Base-by-base conservation (phyloP, 37 sponge, comb jelly and placozoan species). In the Hexactinellida sp. region DNA sequence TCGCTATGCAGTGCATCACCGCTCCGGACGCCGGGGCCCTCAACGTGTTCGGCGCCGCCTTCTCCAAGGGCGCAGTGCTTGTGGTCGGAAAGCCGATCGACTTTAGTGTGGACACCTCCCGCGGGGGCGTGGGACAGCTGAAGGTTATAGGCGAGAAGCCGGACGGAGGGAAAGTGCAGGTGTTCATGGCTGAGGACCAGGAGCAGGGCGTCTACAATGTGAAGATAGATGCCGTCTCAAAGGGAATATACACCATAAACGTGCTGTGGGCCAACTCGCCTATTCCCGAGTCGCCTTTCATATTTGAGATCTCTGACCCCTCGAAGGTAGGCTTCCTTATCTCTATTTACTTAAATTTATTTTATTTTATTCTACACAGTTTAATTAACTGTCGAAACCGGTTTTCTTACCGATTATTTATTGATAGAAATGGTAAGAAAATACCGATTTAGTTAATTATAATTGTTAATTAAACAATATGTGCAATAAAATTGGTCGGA, bases 21-120 rank as follows among this genome's bases (percentile, higher is more conserved):
- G 89, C 87, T 21, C 90, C 96, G 0, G 90, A 89, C 84, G 91
- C 97, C 9, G 76, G 76, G 3, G 76, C 76, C 34, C 1, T 63
- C 83, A 16, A 25, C 21, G 83, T 37, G 36, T 87, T 83, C 51
- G 87, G 87, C 36, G 47, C 39, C 25, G 87, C 83, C 0, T 39
- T 87, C 52, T 55, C 82, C 30, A 55, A 51, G 0, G 83, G 38
- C 5, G 34, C 36, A 0, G 39, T 38, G 28, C 86, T 89, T 41
- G 82, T 54, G 38, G 86, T 94, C 30, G 95, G 95, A 0, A 91
- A 92, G 37, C 91, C 92, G 0, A 91, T 94, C 1, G 92, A 91
- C 39, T 95, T 95, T 37, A 55, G 82, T 19, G 92, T 95, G 30
- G 92, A 93, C 85, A 84, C 94, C 0, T 82, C 82, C 0, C 82